Evolutionary conservation across 2,797 vertebrate genomes (phyloP).

Genomic region (Trichosurus vulpecula): DNA sequence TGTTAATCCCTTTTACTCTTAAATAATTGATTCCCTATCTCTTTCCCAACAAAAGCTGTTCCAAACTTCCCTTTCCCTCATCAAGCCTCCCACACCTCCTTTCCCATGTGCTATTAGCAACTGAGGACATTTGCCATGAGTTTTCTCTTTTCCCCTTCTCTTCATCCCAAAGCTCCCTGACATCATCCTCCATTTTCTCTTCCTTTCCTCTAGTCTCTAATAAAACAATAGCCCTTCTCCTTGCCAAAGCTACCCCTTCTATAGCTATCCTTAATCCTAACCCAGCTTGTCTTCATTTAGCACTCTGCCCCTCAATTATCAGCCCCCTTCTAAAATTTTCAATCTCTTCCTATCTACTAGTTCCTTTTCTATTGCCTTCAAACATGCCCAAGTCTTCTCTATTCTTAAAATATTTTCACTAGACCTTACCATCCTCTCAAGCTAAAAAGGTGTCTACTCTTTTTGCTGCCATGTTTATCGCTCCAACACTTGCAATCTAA

Average conservation of each 20-base stretch:
- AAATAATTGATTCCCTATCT: too few relatives aligned
- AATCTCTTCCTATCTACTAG: not conserved
- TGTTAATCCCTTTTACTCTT: too few relatives aligned
- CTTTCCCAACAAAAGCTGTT: too few relatives aligned
- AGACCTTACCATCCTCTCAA: not conserved
- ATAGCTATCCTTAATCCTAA: not conserved
- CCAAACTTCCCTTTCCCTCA: too few relatives aligned
- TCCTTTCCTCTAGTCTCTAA: not conserved
- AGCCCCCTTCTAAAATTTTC: not conserved
- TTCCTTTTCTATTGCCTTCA: not conserved
- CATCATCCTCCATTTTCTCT: not conserved
- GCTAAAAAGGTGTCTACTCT: not conserved
- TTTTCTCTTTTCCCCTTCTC: too few relatives aligned
- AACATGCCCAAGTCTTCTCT: not conserved
- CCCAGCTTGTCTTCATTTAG: not conserved
- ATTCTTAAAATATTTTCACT: not conserved
- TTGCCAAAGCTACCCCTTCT: not conserved
- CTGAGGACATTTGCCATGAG: too few relatives aligned
- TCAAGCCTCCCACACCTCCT: too few relatives aligned
- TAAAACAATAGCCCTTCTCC: not conserved
- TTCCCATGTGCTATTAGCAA: too few relatives aligned
- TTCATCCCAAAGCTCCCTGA: too few relatives aligned
- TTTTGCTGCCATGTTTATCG: not conserved
- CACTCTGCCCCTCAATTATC: not conserved
- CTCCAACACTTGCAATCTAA: not conserved